Evolutionary conservation across 2,888 invertebrate species (phyloP).

Genomic region (Drosophila fulvimacula): DNA sequence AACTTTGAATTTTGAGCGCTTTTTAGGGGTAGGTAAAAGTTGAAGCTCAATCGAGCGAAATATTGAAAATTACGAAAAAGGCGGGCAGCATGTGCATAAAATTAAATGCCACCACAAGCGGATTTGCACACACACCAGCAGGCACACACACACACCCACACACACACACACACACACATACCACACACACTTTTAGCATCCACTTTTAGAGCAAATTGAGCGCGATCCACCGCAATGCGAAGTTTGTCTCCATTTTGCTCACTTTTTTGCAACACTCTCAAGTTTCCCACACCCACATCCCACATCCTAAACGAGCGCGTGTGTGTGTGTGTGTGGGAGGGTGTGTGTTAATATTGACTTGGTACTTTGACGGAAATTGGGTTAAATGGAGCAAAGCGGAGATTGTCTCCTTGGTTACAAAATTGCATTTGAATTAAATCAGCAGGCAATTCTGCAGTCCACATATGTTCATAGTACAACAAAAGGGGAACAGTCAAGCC

Average conservation of each 20-base stretch:
- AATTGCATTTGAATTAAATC: slow-evolving; percentile 66
- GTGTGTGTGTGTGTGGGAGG: slow-evolving; percentile 38
- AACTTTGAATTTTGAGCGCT: slow-evolving; percentile 7
- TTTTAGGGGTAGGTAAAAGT: slow-evolving; percentile 12
- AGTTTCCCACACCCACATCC: slow-evolving; percentile 19
- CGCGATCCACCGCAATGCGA: slow-evolving; percentile 48
- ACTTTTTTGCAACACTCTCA: slow-evolving; percentile 46
- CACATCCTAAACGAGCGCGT: slow-evolving; percentile 14
- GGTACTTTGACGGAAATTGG: slow-evolving; percentile 64
- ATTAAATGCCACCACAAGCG: slow-evolving; percentile 52
- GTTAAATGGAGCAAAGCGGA: slow-evolving; percentile 66
- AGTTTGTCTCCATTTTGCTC: slow-evolving; percentile 35
- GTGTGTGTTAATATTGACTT: slow-evolving; percentile 63
- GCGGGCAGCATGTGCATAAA: slow-evolving; percentile 55
- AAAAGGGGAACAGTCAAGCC: slow-evolving; percentile 1
- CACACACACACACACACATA: slow-evolving; percentile 1
- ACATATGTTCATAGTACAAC: slow-evolving; percentile 20
- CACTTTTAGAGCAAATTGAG: slow-evolving; percentile 59
- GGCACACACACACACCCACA: slow-evolving; percentile 4
- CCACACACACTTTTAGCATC: slow-evolving; percentile 9
- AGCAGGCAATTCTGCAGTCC: slow-evolving; percentile 65
- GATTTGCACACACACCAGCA: slow-evolving; percentile 10
- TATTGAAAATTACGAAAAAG: slow-evolving; percentile 60
- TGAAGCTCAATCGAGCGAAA: slow-evolving; percentile 56
- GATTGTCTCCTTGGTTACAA: slow-evolving; percentile 59